These are phyloP conservation scores for Platanista minor DNA, from an alignment of 2,113 vertebrate genomes.

Conservation along the genomic window DNA sequence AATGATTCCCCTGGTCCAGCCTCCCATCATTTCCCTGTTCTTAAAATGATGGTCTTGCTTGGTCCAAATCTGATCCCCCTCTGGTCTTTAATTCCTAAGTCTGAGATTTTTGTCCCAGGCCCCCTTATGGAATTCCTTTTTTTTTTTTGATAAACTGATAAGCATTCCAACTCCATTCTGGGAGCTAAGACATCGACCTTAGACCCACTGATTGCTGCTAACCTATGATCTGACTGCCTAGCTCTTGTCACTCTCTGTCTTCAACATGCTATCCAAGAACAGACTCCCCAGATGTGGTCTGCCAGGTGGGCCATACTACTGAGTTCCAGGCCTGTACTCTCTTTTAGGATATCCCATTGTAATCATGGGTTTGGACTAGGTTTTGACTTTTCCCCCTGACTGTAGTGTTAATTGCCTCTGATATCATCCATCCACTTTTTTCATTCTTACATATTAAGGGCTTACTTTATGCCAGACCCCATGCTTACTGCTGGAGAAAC, in stretches of 20 bases:
- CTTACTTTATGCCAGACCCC: background rate
- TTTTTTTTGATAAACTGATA: background rate
- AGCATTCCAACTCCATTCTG: background rate
- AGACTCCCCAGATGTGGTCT: background rate
- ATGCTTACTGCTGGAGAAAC: background rate
- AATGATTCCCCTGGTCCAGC: no score
- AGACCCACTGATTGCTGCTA: background rate
- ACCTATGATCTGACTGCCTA: background rate
- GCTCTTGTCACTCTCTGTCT: background rate
- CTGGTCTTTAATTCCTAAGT: background rate
- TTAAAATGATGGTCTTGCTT: background rate
- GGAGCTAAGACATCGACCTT: background rate
- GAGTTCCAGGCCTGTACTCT: background rate
- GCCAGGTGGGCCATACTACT: background rate
- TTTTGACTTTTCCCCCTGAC: background rate
- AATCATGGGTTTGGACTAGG: background rate
- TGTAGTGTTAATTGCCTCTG: background rate
- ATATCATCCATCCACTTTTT: background rate
- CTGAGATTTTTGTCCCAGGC: background rate
- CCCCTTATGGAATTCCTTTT: background rate
- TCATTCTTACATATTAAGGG: background rate
- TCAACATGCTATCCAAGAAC: background rate
- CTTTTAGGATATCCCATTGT: background rate
- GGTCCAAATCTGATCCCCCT: background rate
- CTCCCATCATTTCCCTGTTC: background rate